phyloP scores from a whole-genome alignment of 2,888 invertebrate species.

The Clivina fossor region DNA sequence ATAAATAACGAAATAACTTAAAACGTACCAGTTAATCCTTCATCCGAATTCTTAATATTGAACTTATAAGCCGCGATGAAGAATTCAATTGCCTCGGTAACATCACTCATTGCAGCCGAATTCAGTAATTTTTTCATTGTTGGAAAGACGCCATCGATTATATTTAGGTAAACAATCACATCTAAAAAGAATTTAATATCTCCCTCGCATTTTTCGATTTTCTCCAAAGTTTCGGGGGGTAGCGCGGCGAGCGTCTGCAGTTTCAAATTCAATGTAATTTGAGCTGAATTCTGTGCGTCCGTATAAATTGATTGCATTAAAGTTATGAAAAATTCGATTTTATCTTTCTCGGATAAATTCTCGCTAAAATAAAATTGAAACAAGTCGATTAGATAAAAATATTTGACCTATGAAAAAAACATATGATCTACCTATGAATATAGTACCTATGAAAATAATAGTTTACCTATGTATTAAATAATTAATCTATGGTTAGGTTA shows the following conservation, averaged over 20 bases:
- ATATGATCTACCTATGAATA: no score
- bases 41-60: slow-evolving; percentile 70
- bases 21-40: slow-evolving; percentile 60
- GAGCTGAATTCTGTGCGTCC: slow-evolving; percentile 34
- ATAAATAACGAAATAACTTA: no score
- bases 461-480: no score
- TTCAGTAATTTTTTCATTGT: slow-evolving; percentile 73
- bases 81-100: slow-evolving; percentile 86
- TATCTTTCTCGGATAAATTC: no score
- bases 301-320: slow-evolving; percentile 42
- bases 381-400: no score
- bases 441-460: no score
- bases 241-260: slow-evolving; percentile 18
- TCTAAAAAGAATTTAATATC: slow-evolving; percentile 72
- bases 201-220: slow-evolving; percentile 52
- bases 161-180: slow-evolving; percentile 45
- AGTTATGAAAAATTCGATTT: slow-evolving; percentile 40
- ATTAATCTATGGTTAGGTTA: no score
- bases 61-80: slow-evolving; percentile 80
- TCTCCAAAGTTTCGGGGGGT: slow-evolving; percentile 38
- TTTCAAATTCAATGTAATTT: slow-evolving; percentile 24
- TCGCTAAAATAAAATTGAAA: no score
- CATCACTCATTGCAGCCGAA: slow-evolving; percentile 74
- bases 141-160: slow-evolving; percentile 57
- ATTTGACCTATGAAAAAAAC: no score